These are phyloP conservation scores for Drosophila longiperda DNA, from an alignment of 2,888 invertebrate species.

Conservation along the genomic window DNA sequence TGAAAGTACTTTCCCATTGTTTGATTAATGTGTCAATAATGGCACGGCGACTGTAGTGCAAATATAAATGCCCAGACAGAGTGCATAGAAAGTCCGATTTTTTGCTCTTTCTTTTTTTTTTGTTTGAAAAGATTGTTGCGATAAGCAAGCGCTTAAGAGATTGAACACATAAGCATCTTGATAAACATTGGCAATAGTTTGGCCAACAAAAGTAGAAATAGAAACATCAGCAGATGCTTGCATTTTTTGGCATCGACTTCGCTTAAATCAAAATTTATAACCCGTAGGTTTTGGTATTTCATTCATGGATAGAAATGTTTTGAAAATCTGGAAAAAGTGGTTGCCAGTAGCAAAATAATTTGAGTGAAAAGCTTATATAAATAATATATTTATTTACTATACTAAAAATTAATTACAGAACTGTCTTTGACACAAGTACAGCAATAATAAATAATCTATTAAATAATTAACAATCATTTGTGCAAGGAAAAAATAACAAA, in stretches of 20 bases:
- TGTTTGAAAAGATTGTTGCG: background rate
- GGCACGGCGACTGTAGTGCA: slow-evolving; percentile 32
- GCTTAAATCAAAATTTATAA: background rate
- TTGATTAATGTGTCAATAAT: slow-evolving; percentile 81
- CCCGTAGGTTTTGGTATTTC: background rate
- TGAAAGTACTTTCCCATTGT: slow-evolving; percentile 79
- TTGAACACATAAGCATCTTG: slow-evolving; percentile 9
- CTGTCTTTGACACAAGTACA: background rate
- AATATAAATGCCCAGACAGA: slow-evolving; percentile 8
- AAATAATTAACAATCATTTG: background rate
- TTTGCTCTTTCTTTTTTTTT: background rate
- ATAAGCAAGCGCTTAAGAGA: slow-evolving; percentile 20
- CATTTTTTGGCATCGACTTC: background rate
- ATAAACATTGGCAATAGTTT: slow-evolving; percentile 1
- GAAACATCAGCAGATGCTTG: background rate
- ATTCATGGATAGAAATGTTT: background rate
- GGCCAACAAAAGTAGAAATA: background rate
- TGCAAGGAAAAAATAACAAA: background rate
- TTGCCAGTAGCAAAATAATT: background rate
- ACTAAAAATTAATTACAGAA: background rate
- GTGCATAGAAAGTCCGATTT: slow-evolving; percentile 14
- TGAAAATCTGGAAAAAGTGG: background rate
- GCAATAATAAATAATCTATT: background rate
- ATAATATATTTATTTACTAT: too few relatives aligned
- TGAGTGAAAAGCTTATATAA: background rate